phyloP scores from a whole-genome alignment of 2,113 vertebrate species.

The Brachyhypopomus occidentalis region DNA sequence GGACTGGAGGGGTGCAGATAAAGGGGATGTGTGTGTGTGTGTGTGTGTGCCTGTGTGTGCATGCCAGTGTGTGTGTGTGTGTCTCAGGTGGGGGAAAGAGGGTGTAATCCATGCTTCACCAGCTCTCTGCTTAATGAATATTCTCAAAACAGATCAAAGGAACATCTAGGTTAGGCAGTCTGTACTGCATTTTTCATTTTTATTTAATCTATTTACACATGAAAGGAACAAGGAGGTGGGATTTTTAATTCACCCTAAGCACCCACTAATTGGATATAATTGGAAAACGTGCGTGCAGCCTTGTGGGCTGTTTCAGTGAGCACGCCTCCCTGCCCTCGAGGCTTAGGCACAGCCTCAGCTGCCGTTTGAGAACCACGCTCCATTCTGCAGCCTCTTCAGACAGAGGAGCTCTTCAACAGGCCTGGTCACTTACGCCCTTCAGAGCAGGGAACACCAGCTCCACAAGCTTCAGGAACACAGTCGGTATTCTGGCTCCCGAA shows the following conservation, averaged over 20 bases:
- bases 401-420: too few species aligned
- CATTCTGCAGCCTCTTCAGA: not conserved
- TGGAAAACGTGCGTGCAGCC: slow-evolving; percentile 65
- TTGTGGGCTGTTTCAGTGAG: slow-evolving; percentile 56
- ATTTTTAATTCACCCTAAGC: slow-evolving; percentile 49
- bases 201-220: slow-evolving; percentile 44
- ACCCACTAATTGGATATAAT: slow-evolving; percentile 56
- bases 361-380: not conserved
- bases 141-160: slow-evolving; percentile 44
- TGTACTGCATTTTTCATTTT: slow-evolving; percentile 22
- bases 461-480: not conserved
- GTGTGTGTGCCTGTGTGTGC: not conserved
- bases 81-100: too few species aligned
- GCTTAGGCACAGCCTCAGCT: slow-evolving; percentile 56
- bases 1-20: not conserved
- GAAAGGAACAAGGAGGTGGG: slow-evolving; percentile 23
- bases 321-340: not conserved
- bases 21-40: not conserved
- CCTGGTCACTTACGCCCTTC: too few species aligned
- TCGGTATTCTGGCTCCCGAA: too few species aligned
- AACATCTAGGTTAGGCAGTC: slow-evolving; percentile 39
- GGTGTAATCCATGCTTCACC: not conserved
- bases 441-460: not conserved
- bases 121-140: slow-evolving; percentile 29
- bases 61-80: too few species aligned